phyloP scores from a whole-genome alignment of 2,888 invertebrate genomes.

The Choreutis nemorana region DNA sequence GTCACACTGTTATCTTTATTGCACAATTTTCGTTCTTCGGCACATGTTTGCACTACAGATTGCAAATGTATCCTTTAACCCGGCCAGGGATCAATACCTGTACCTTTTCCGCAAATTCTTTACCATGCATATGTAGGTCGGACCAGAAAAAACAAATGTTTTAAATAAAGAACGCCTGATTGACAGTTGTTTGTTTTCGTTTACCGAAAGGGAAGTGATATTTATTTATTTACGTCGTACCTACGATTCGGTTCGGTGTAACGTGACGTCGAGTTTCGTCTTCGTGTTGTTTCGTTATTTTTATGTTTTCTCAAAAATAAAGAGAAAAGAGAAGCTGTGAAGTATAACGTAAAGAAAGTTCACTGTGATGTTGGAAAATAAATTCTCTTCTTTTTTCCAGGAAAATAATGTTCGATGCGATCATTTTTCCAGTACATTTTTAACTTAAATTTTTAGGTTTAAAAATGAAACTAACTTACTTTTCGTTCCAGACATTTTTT shows the following conservation, averaged over 20 bases:
- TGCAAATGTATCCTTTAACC: conserved; percentile 19
- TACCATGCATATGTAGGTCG: conserved; percentile 13
- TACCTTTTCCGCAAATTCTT: conserved; percentile 1
- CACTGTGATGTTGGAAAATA: no score
- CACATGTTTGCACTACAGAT: conserved; percentile 26
- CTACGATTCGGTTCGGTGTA: conserved; percentile 11
- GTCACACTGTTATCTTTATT: conserved; percentile 24
- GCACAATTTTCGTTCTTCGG: conserved; percentile 24
- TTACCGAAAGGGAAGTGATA: conserved; percentile 2
- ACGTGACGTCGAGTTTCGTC: conserved; percentile 7
- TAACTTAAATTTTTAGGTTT: no score
- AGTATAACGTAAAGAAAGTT: no score
- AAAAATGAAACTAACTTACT: no score
- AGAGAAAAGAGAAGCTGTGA: no score
- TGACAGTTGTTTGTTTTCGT: conserved; percentile 15
- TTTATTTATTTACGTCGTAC: no score
- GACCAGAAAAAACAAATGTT: conserved; percentile 14
- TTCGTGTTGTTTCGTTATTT: no score
- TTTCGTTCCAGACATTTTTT: no score
- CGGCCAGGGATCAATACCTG: conserved; percentile 1
- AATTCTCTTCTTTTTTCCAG: no score
- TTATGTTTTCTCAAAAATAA: no score
- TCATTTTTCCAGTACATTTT: no score
- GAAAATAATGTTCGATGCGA: no score
- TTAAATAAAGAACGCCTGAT: conserved; percentile 14